Evolutionary conservation across 1,140 invertebrate species (phyloP).

Genomic region (Atta colombica): DNA sequence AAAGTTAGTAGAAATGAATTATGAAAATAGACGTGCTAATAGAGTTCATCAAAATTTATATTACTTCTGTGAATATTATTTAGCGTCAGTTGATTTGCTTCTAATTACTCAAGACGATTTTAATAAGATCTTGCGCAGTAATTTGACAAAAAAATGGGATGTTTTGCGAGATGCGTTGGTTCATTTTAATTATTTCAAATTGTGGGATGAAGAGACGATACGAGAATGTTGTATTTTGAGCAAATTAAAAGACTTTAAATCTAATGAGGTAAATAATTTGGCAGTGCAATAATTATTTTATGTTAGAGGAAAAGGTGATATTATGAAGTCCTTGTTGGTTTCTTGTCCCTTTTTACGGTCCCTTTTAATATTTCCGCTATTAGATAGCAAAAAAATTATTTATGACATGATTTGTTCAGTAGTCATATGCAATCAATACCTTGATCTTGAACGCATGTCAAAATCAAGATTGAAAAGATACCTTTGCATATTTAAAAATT

Average conservation of each 20-base stretch:
- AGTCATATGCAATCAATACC: too few species aligned
- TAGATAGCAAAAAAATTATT: too few species aligned
- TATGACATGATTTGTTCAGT: too few species aligned
- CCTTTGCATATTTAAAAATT: too few species aligned
- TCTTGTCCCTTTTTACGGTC: too few species aligned
- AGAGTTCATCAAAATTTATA: slow-evolving; percentile 4
- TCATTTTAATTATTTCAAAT: slow-evolving; percentile 89
- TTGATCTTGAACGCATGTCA: too few species aligned
- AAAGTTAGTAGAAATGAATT: slow-evolving; percentile 80
- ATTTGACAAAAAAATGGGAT: slow-evolving; percentile 88
- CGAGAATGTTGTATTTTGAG: slow-evolving; percentile 89
- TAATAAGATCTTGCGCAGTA: slow-evolving; percentile 87
- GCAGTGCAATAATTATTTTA: slow-evolving; percentile 1
- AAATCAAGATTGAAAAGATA: too few species aligned
- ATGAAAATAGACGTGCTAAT: background rate
- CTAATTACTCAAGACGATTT: slow-evolving; percentile 87
- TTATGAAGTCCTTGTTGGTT: too few species aligned
- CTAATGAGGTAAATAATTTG: slow-evolving; percentile 85
- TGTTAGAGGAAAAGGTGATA: background rate
- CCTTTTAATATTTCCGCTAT: too few species aligned
- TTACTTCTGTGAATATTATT: background rate
- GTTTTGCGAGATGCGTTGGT: slow-evolving; percentile 87
- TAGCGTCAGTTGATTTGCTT: slow-evolving; percentile 87
- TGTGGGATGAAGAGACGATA: slow-evolving; percentile 86
- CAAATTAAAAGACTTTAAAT: slow-evolving; percentile 87